Base-by-base conservation (phyloP, 2,888 invertebrate species). In the Melangyna quadrimaculata region DNA sequence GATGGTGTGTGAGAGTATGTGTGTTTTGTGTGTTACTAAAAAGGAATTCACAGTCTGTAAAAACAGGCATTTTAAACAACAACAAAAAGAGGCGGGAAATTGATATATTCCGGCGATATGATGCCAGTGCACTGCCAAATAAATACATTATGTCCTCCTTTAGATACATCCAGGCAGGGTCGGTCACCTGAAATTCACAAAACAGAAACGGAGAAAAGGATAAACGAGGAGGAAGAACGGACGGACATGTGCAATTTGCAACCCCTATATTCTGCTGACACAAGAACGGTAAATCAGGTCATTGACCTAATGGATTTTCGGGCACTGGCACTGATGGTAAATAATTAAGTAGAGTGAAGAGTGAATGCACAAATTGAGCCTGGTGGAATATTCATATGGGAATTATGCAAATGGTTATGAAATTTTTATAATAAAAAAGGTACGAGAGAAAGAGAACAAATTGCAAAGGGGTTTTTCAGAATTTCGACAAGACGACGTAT, bases 241-340 rank as follows among this genome's bases (percentile, higher is more conserved):
- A 27, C 53, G 24, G 22, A 48, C 84, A 84, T 71, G 79, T 84
- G 80, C 67, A 79, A 55, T 69, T 45, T 79, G 74, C 65, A 78
- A 55, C 48, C 86, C 86, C 86, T 73, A n/a, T 86, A 70, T 69
- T 86, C 48, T 69, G 61, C 48, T 69, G 61, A 61, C 45, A 67
- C 40, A 37, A 6, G 27, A 48, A 32, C 67, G 32, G 61, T 67
- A 59, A 71, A 45, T 9, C 37, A 72, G 80, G 80, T 86, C 77
- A 73, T 81, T 78, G 77, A 70, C 72, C 86, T 81, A 61, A 63
- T 69, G 80, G 32, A 57, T 69, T 65, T 86, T 81, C 65, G 10
- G 43, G 12, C 35, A 37, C 22, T 37, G 7, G 4, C 14, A 19
- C 22, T 29, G 29, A 22, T 5, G 70, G 32, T 74, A 48, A 74